Base-by-base conservation (phyloP, 2,113 vertebrate species). In the Dinomys branickii region DNA sequence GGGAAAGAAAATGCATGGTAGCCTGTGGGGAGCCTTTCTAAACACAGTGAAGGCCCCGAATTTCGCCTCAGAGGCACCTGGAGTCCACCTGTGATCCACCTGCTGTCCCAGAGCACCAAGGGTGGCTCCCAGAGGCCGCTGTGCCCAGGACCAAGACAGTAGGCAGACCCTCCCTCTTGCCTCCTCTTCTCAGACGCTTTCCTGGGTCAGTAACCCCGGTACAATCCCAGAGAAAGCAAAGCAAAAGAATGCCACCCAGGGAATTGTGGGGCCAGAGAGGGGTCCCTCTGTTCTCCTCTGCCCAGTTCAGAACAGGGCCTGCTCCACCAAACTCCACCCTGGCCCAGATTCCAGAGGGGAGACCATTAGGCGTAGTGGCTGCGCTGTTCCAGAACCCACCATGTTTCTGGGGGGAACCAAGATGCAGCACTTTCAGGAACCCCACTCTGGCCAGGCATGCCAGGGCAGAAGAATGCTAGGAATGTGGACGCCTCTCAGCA, bases 401-500 rank as follows among this genome's bases (percentile, higher is more conserved):
- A 6, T 0, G 24, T 54, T 28, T 35, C 65, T 58, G 6, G 13
- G 24, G 44, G 58, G 50, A 33, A 4, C 47, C 4, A 3, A 20
- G 30, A 17, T 0, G 6, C 35, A 26, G 67, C 3, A 0, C 41
- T 14, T 86, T 59, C 35, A 30, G 91, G 84, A 75, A 35, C 84
- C n/a, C 7, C 7, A n/a, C 59, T 9, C 88, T 0, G 3, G 30
- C 77, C 80, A 11, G 4, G 38, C n/a, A 5, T 47, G 85, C 75
- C 94, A 58, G 82, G 69, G 56, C 75, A 3, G 10, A 97, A n/a
- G 96, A 95, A 97, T 95, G 78, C 8, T 0, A 90, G 92, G 96
- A 95, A 97, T 94, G 38, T 78, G 93, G 50, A 30, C 1, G 78
- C 35, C 92, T 93, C 67, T 87, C 65, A 3, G 52, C 8, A 47